Conservation (phyloP, 2,113 vertebrate species). For the Fukomys damarensis region DNA sequence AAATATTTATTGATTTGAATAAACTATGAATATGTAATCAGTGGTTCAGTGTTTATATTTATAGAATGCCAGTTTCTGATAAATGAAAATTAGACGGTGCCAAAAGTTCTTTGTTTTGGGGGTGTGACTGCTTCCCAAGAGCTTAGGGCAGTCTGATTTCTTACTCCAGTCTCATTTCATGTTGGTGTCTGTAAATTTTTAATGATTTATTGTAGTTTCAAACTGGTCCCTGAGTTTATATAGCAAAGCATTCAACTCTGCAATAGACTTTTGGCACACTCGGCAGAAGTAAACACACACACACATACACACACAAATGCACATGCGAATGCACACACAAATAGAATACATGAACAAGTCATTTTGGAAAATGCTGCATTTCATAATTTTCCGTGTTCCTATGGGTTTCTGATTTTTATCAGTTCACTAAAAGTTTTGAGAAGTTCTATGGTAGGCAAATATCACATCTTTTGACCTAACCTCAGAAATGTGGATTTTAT, state of each 20-base stretch:
- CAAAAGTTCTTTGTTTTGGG: neutral
- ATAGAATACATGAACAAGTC: neutral
- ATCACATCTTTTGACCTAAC: neutral
- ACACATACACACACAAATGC: neutral
- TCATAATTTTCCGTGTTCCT: neutral
- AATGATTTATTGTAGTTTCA: neutral
- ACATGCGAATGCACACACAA: neutral
- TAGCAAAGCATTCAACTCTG: neutral
- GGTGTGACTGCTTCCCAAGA: neutral
- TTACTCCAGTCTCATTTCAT: neutral
- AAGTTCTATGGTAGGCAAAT: neutral
- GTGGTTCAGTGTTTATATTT: neutral
- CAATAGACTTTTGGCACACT: neutral
- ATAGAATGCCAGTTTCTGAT: neutral
- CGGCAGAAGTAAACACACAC: neutral
- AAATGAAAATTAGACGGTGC: neutral
- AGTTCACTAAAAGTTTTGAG: neutral
- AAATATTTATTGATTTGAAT: constrained; percentile 23
- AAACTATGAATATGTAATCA: constrained; percentile 8
- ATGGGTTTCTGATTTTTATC: neutral
- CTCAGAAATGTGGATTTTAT: neutral
- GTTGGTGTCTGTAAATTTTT: neutral
- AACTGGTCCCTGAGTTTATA: neutral
- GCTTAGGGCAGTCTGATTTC: neutral
- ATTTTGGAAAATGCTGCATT: neutral